Evolutionary conservation across 2,888 invertebrate species (phyloP).

Genomic region (Seira sanloemensis): DNA sequence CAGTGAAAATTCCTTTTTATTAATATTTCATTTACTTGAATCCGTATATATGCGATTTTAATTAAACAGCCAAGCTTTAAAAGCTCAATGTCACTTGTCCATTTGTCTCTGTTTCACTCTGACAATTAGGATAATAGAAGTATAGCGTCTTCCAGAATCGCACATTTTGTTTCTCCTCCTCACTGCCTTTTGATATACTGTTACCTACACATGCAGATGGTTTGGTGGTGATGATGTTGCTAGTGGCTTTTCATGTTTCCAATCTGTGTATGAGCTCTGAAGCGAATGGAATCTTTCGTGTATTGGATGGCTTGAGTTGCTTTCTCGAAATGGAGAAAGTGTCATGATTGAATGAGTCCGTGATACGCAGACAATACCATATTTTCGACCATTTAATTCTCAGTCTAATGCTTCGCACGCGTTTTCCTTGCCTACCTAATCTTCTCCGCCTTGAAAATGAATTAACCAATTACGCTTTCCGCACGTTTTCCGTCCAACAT

Average conservation of each 20-base stretch:
- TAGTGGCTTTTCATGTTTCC: too few relatives aligned
- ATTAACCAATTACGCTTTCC: constrained; percentile 9
- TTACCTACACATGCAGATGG: too few relatives aligned
- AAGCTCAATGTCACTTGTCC: background rate
- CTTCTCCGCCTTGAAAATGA: background rate
- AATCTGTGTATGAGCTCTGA: too few relatives aligned
- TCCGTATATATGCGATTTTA: background rate
- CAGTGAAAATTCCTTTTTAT: background rate
- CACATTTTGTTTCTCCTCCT: too few relatives aligned
- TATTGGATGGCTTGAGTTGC: too few relatives aligned
- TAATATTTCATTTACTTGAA: background rate
- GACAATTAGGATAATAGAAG: too few relatives aligned
- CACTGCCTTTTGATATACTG: too few relatives aligned
- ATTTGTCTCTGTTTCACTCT: background rate
- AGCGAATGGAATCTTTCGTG: too few relatives aligned
- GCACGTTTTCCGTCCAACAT: constrained; percentile 6
- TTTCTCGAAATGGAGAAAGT: too few relatives aligned
- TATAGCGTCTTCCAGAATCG: too few relatives aligned
- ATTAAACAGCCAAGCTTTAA: background rate
- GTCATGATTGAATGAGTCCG: background rate
- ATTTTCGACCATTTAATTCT: background rate
- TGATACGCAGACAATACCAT: background rate
- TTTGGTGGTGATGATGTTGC: too few relatives aligned
- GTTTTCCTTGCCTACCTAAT: background rate
- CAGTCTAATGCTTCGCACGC: background rate